Base-by-base conservation (phyloP, 2,113 vertebrate species). In the Halichoerus grypus region DNA sequence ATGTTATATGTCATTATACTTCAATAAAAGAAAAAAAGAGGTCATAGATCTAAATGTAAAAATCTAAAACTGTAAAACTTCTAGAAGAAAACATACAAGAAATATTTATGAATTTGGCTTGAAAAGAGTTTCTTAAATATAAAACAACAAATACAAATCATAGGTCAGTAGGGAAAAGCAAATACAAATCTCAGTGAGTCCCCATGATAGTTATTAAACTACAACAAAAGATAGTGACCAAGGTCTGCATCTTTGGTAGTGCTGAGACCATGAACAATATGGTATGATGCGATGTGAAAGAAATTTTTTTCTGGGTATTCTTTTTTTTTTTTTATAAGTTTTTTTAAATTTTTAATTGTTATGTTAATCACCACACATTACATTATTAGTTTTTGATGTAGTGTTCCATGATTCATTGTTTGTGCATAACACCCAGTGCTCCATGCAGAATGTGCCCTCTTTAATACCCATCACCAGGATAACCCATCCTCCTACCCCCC, bases 231-330 rank as follows among this genome's bases (percentile, higher is more conserved):
- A 26, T 1, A 14, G 7, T 28, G 33, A 61, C 16, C 49, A 46
- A 14, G 13, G 26, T 14, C 36, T 16, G 36, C 69, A 36, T 88
- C 22, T 55, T 46, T 57, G n/a, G 16, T 4, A 22, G 31, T 15
- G 0, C 4, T 46, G 46, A 65, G 53, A 11, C 63, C 8, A 7
- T 13, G 36, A 49, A 31, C 4, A 13, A 42, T 6, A 3, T 26
- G 36, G 31, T 13, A 16, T 3, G 11, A n/a, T 31, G 31, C 10
- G 33, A 26, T 8, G 36, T 28, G 46, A 46, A 31, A 67, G 1
- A 46, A 22, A 24, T 9, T 7, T 18, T 46, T 33, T 72, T 53
- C 61, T 13, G n/a, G 16, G 11, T 12, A n/a, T 59, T 71, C 22
- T n/a, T 69, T 42, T 42, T 42, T 42, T 42, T 36, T 42, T 42